Conservation (phyloP, 1,140 invertebrate species). For the Rhysida immarginata region DNA sequence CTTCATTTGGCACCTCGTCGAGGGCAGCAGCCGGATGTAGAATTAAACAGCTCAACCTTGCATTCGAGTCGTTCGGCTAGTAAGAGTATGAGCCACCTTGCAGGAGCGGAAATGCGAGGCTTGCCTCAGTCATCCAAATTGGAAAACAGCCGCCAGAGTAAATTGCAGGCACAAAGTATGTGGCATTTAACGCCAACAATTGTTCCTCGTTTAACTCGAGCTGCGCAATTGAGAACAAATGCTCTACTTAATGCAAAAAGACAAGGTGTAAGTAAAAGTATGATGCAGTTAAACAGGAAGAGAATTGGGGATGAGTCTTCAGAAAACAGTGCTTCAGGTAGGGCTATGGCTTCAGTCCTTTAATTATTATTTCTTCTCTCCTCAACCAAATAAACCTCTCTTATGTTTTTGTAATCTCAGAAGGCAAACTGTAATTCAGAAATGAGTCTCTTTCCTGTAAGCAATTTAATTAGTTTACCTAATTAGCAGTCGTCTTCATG, state of each 20-base stretch:
- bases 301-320: not conserved
- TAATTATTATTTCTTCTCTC: too few relatives aligned
- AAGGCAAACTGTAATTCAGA: too few relatives aligned
- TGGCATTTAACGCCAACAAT: slow-evolving; percentile 7
- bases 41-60: not conserved
- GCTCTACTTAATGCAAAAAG: not conserved
- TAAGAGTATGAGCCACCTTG: slow-evolving; percentile 32
- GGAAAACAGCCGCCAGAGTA: too few relatives aligned
- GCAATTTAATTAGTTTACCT: too few relatives aligned
- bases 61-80: not conserved
- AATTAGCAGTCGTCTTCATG: too few relatives aligned
- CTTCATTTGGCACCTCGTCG: not conserved
- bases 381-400: too few relatives aligned
- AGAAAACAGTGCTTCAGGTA: not conserved
- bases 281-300: slow-evolving; percentile 5
- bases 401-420: too few relatives aligned
- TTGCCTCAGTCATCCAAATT: not conserved
- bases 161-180: slow-evolving; percentile 12
- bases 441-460: too few relatives aligned
- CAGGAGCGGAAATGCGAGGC: too few relatives aligned
- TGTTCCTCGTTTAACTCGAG: not conserved
- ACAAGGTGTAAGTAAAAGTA: slow-evolving; percentile 8
- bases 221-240: not conserved
- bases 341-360: too few relatives aligned
- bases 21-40: too few relatives aligned